A percentile compares a stretch with the other conserved stretches of the same genome.
Evolutionary conservation across 2,113 vertebrate genomes (phyloP).

Genomic region (Agelaius phoeniceus): DNA sequence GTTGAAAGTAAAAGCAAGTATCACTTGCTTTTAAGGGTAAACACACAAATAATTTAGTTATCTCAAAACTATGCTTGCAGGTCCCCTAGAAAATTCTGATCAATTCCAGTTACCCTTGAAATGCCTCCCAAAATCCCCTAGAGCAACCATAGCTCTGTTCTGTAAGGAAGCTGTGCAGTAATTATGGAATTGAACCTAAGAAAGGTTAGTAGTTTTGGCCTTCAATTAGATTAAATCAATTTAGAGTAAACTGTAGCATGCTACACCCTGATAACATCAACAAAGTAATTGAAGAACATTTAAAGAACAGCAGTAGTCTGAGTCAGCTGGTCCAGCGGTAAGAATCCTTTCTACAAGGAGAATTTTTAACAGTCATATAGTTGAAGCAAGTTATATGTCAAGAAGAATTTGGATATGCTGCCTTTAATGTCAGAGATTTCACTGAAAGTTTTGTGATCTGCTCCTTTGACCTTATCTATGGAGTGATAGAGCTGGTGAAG

Average conservation of each 20-base stretch:
- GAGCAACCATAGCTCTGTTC: neutral
- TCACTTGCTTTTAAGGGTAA: neutral
- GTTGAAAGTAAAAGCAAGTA: neutral
- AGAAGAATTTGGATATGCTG: neutral
- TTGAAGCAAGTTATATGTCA: neutral
- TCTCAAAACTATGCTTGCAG: neutral
- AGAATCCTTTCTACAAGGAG: neutral
- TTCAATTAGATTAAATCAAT: neutral
- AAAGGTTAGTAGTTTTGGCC: neutral
- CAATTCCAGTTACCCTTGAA: neutral
- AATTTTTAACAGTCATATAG: neutral
- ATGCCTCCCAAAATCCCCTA: neutral
- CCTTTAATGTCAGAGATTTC: neutral
- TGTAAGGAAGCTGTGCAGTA: neutral
- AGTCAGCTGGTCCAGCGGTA: neutral
- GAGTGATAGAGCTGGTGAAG: neutral
- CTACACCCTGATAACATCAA: neutral
- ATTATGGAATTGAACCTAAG: neutral
- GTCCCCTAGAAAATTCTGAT: neutral
- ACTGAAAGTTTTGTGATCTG: neutral
- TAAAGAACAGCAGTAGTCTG: neutral
- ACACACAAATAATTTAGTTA: neutral
- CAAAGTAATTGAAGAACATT: neutral
- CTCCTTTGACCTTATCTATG: neutral
- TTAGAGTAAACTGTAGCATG: neutral